Percentiles rank a stretch among this genome's conserved stretches.
These are phyloP conservation scores for Eidolon helvum DNA, from an alignment of 2,113 vertebrate genomes.

Conservation along the genomic window DNA sequence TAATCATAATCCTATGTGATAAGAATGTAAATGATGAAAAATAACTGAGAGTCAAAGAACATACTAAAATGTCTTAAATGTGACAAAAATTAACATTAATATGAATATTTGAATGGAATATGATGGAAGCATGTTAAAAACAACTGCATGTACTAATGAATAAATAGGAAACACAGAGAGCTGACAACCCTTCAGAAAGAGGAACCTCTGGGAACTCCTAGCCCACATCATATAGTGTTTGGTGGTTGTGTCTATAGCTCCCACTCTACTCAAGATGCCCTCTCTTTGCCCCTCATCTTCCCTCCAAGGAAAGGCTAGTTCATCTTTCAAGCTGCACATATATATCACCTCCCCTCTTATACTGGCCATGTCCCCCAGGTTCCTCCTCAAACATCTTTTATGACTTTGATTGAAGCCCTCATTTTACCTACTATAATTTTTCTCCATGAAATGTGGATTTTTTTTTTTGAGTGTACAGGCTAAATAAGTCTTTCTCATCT, in stretches of 20 bases:
- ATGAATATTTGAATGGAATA: neutral
- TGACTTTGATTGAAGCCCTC: neutral
- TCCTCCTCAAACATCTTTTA: neutral
- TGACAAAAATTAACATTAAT: neutral
- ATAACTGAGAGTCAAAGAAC: neutral
- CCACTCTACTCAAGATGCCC: neutral
- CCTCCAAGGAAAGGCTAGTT: neutral
- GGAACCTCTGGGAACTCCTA: neutral
- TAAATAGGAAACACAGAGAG: neutral
- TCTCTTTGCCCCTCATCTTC: neutral
- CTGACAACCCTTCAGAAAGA: neutral
- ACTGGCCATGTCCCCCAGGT: neutral
- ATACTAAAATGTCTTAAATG: neutral
- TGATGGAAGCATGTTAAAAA: neutral
- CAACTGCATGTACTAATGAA: neutral
- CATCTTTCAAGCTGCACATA: neutral
- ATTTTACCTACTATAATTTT: neutral
- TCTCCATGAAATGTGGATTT: neutral
- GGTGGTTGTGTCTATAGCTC: neutral
- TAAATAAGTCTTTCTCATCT: neutral
- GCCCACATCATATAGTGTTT: fast-evolving
- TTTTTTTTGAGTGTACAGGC: neutral
- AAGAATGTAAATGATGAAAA: neutral
- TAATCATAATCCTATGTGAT: neutral
- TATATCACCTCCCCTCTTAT: neutral